A percentile compares a stretch with the other conserved stretches of the same genome.
These are phyloP conservation scores for Caenorhabditis sp. DNA, from an alignment of 2,888 invertebrate species.

Conservation along the genomic window DNA sequence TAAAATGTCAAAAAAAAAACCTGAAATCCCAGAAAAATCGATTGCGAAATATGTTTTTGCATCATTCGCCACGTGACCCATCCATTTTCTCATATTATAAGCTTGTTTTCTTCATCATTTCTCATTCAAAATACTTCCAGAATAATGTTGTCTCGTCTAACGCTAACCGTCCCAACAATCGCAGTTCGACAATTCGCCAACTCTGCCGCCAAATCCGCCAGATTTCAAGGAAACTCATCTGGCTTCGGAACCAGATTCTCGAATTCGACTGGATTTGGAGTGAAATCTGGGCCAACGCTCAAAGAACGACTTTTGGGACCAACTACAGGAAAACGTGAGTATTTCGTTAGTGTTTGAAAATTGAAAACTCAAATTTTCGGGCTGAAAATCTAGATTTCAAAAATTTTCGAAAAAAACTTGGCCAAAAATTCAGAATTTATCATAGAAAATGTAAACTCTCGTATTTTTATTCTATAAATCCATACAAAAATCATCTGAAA, in stretches of 20 bases:
- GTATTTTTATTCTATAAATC: too few species aligned
- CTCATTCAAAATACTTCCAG: conserved; percentile 7
- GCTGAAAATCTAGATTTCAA: background rate
- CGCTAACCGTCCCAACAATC: conserved; percentile 31
- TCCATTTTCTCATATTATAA: background rate
- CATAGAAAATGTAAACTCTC: too few species aligned
- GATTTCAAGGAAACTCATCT: conserved; percentile 38
- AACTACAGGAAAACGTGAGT: conserved; percentile 70
- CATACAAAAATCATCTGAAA: too few species aligned
- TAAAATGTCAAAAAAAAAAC: too few species aligned
- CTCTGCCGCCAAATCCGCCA: conserved; percentile 35
- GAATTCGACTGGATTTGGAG: conserved; percentile 42
- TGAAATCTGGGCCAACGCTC: conserved; percentile 62
- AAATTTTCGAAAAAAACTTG: too few species aligned
- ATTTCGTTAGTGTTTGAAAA: conserved; percentile 3
- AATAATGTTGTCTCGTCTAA: conserved; percentile 53
- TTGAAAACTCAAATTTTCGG: conserved; percentile 2
- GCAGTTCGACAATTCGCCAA: conserved; percentile 41
- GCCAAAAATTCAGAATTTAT: too few species aligned
- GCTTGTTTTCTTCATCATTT: conserved; percentile 1
- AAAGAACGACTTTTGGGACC: conserved; percentile 70
- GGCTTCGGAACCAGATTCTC: conserved; percentile 39
- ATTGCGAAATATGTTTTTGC: conserved; percentile 26
- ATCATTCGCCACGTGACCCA: conserved; percentile 33
- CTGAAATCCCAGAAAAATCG: background rate